Base-by-base conservation (phyloP, 23 tunicate genomes). In the Clavelina lepadiformis region DNA sequence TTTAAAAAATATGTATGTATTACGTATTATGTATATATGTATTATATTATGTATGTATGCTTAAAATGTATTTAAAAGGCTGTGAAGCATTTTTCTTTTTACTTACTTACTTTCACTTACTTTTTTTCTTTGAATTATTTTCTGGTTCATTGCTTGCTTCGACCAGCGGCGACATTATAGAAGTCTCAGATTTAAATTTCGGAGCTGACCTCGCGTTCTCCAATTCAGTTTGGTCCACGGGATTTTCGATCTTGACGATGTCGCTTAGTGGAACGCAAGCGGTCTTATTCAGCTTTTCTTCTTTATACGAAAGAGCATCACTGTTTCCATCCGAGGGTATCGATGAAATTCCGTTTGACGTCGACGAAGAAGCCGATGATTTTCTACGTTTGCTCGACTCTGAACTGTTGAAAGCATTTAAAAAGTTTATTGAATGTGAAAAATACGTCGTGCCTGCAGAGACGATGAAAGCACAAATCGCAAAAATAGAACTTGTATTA, bases 81-180 rank as follows among this genome's bases (percentile, higher is more conserved):
- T n/a, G n/a, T n/a, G n/a, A n/a, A n/a, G n/a, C n/a, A n/a, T n/a
- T n/a, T n/a, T n/a, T n/a, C n/a, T n/a, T n/a, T n/a, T n/a, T n/a
- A n/a, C n/a, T n/a, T 4, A 49, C 22, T 21, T 21, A 49, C 24
- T 41, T 41, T 25, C 2, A 49, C 67, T 61, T 45, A 65, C 71
- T 65, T 33, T 44, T 65, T 44, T 13, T n/a, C 15, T 2, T 11
- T 3, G 73, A 68, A 25, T 68, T 68, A 13, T 60, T 49, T 50
- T 68, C 73, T 27, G 51, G 33, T 46, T 68, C 73, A 7, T 68
- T 60, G 38, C 73, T 68, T 32, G 41, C 51, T 33, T 47, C 41
- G 24, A 75, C 81, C 31, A 75, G 51, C 30, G 63, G 81, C 25
- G 81, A 58, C 81, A 75, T 75, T 35, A 63, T 63, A 33, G n/a